Evolutionary conservation across 2,888 invertebrate species (phyloP).

Genomic region (Lymantria monacha): DNA sequence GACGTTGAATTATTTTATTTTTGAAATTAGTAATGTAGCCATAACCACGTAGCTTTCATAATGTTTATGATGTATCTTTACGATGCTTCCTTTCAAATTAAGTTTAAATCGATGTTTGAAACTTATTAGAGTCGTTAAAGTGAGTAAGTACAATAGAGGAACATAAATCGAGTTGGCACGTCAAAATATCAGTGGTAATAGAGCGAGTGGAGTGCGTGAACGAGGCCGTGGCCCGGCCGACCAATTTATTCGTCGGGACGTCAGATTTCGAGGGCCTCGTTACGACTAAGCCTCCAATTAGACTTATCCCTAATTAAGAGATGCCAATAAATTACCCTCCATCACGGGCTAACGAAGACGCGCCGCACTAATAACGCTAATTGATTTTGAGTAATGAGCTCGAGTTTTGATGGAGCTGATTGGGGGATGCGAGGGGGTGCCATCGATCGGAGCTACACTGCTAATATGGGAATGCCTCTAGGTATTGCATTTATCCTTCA

Average conservation of each 20-base stretch:
- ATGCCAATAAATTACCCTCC: slow-evolving; percentile 84
- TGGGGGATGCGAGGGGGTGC: slow-evolving; percentile 55
- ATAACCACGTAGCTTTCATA: slow-evolving; percentile 29
- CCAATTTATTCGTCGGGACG: slow-evolving; percentile 80
- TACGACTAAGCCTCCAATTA: slow-evolving; percentile 84
- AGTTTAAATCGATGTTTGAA: slow-evolving; percentile 44
- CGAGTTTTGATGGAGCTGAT: slow-evolving; percentile 80
- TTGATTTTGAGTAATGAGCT: slow-evolving; percentile 83
- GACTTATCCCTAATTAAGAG: slow-evolving; percentile 84
- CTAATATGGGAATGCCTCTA: slow-evolving; percentile 31
- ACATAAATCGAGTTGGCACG: slow-evolving; percentile 60
- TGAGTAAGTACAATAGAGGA: slow-evolving; percentile 40
- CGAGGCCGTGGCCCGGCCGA: slow-evolving; percentile 56
- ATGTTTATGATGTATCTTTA: slow-evolving; percentile 40
- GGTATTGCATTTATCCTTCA: slow-evolving; percentile 16
- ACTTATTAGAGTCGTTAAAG: slow-evolving; percentile 58
- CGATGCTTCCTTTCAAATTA: slow-evolving; percentile 41
- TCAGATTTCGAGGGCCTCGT: slow-evolving; percentile 83
- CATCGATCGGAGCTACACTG: slow-evolving; percentile 54
- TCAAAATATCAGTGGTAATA: slow-evolving; percentile 69
- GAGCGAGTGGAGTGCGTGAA: slow-evolving; percentile 63
- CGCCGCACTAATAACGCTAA: slow-evolving; percentile 81
- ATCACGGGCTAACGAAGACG: slow-evolving; percentile 83
- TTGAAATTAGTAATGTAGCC: no score
- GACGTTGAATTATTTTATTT: no score